Evolutionary conservation across 2,888 invertebrate genomes (phyloP).

Genomic region (Synergus laeviventris): DNA sequence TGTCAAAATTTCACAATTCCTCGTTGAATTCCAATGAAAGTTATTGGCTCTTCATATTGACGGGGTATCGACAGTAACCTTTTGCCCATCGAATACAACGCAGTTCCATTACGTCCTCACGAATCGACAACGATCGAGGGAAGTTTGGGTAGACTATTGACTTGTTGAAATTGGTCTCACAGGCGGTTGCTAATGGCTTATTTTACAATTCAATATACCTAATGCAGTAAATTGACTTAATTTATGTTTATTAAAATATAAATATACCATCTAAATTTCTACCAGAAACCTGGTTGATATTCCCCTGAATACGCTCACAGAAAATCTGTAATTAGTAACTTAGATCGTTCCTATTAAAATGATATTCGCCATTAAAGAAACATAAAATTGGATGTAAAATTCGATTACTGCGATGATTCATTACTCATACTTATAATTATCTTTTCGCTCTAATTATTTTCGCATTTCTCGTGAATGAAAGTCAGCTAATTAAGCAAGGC

Average conservation of each 20-base stretch:
- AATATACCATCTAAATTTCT: not conserved
- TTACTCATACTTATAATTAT: not conserved
- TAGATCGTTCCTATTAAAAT: too few species aligned
- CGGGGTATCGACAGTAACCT: not conserved
- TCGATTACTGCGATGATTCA: not conserved
- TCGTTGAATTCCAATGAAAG: not conserved
- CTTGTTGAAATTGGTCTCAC: not conserved
- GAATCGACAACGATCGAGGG: not conserved
- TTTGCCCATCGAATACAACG: not conserved
- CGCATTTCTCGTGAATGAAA: not conserved
- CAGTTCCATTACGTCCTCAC: not conserved
- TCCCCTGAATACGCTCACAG: too few species aligned
- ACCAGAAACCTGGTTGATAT: too few species aligned
- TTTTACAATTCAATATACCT: not conserved
- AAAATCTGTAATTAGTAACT: too few species aligned
- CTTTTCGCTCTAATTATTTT: not conserved
- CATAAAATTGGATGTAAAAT: not conserved
- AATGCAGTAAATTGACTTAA: not conserved
- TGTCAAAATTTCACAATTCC: not conserved
- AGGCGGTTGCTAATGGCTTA: not conserved
- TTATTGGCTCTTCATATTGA: not conserved
- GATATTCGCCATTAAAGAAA: not conserved
- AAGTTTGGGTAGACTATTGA: not conserved
- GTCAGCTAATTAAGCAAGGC: not conserved
- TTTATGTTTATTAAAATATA: not conserved